Evolutionary conservation across 2,888 invertebrate species (phyloP), one percentile per base, ranked within the genome.

Genomic region (Sinelater perroti): DNA sequence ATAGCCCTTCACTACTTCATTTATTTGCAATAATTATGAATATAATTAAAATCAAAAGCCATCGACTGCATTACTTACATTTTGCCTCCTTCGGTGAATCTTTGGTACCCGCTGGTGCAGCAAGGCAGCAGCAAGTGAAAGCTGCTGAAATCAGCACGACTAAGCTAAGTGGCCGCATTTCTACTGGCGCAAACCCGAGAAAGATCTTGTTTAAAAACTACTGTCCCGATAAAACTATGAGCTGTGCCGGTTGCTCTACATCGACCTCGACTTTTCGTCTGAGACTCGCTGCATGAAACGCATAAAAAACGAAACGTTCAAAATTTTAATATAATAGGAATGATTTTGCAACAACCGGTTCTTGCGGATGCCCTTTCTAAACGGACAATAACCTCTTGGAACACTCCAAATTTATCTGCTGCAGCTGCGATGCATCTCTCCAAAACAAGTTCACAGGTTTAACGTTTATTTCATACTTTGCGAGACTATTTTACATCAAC

Each of bases 81-180:
- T 60, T 44, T 7, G 57, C 57, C 18, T 54, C 57, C 30, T 61
- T 62, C 7, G 56, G 53, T 1, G 60, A 57, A 52, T 57, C 55
- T 38, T 59, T 46, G 13, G 18, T 55, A 51, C 57, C 60, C 17
- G 42, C 50, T 10, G 46, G 60, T 45, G 51, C 54, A 8, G 61
- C 21, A 30, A 44, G 45, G 28, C 49, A 40, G 13, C 33, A 11
- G 33, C 49, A 45, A 21, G 45, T 44, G 10, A 46, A 57, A 10
- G 45, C 17, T 14, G 40, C 45, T 11, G 62, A 53, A 51, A 60
- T 11, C 31, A 64, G 53, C 35, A 60, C 44, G 33, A 62, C 45
- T 50, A 58, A 40, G 24, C 51, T 47, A 42, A 57, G 56, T 36
- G 60, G 28, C 42, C 53, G 56, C 63, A 63, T 61, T 45, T 53